Evolutionary conservation across 2,888 invertebrate species (phyloP).

Genomic region (Chironomus tentans): DNA sequence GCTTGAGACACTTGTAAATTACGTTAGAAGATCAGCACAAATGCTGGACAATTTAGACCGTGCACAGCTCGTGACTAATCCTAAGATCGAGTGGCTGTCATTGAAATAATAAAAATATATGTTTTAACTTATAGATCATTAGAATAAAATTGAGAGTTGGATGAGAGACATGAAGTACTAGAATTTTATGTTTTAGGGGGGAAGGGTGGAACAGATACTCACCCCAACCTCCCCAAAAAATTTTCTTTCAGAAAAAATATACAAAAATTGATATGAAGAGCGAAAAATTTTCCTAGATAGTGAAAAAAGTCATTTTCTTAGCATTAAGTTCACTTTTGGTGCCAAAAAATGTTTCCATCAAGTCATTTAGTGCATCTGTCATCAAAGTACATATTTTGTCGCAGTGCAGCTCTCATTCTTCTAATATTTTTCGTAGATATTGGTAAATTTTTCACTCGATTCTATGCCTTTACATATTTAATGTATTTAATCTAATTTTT

Average conservation of each 20-base stretch:
- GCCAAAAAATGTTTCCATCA: neutral
- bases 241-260: too few species aligned
- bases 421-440: neutral
- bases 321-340: neutral
- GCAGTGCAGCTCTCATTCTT: neutral
- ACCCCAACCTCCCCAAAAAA: neutral
- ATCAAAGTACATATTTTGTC: neutral
- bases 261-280: neutral
- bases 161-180: too few species aligned
- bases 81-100: slow-evolving; percentile 46
- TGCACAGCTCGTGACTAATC: slow-evolving; percentile 49
- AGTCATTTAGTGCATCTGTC: neutral
- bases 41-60: slow-evolving; percentile 49
- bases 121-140: neutral
- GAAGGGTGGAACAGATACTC: neutral
- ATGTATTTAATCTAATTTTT: neutral
- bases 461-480: neutral
- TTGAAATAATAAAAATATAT: neutral
- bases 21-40: slow-evolving; percentile 65
- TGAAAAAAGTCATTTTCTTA: neutral
- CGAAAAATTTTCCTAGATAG: neutral
- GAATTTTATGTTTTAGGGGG: too few species aligned
- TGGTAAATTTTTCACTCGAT: neutral
- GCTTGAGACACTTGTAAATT: slow-evolving; percentile 62
- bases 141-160: neutral